phyloP scores from a whole-genome alignment of 1,140 invertebrate genomes.

The Temnothorax nylanderi region DNA sequence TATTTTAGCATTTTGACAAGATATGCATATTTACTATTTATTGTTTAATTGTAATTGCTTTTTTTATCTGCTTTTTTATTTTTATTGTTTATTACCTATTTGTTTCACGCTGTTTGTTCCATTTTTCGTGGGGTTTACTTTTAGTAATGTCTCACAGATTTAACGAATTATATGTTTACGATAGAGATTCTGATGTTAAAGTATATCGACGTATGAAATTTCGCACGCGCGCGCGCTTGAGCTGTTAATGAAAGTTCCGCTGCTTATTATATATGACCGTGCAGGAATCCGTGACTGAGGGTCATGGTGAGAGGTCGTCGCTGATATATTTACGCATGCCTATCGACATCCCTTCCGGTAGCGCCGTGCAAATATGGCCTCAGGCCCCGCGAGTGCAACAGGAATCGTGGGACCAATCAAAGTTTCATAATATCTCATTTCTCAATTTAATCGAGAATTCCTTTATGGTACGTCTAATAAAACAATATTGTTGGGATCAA shows the following conservation, averaged over 20 bases:
- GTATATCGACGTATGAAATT: slow-evolving; percentile 17
- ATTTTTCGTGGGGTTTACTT: neutral
- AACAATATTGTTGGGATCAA: neutral
- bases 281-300: slow-evolving; percentile 44
- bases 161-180: neutral
- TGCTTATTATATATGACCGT: slow-evolving; percentile 47
- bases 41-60: neutral
- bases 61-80: neutral
- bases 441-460: neutral
- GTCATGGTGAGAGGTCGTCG: slow-evolving; percentile 68
- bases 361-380: slow-evolving; percentile 30
- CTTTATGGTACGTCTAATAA: neutral
- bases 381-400: neutral
- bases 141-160: neutral
- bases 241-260: slow-evolving; percentile 49
- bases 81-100: neutral
- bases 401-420: slow-evolving; percentile 36
- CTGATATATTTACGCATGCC: slow-evolving; percentile 65
- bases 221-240: neutral
- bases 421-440: slow-evolving; percentile 16
- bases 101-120: neutral
- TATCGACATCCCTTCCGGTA: slow-evolving; percentile 49
- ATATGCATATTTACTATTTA: neutral
- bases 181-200: slow-evolving; percentile 7
- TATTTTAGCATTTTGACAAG: neutral